Evolutionary conservation across 2,113 vertebrate species (phyloP).

Genomic region (Galemys pyrenaicus): DNA sequence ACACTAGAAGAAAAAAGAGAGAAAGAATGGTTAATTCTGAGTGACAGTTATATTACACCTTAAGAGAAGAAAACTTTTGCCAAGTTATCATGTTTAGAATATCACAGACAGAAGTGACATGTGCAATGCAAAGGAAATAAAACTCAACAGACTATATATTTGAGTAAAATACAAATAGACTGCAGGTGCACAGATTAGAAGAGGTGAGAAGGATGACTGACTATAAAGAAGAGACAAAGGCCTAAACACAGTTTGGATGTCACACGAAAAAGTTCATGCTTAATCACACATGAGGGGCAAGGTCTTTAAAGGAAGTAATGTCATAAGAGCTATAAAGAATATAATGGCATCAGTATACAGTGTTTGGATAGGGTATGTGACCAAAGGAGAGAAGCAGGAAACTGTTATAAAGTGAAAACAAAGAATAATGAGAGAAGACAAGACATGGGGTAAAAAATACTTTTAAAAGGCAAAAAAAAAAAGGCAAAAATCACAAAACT

Average conservation of each 20-base stretch:
- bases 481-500: slow-evolving; percentile 20
- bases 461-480: not conserved
- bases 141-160: not conserved
- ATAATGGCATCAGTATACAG: not conserved
- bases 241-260: not conserved
- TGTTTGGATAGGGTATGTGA: not conserved
- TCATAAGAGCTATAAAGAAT: not conserved
- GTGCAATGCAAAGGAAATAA: slow-evolving; percentile 28
- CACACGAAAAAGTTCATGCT: not conserved
- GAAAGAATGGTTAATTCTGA: not conserved
- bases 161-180: not conserved
- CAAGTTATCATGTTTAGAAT: slow-evolving; percentile 12
- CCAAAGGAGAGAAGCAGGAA: not conserved
- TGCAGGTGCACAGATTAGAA: not conserved
- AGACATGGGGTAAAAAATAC: not conserved
- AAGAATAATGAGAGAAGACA: slow-evolving; percentile 28
- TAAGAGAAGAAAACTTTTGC: not conserved
- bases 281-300: not conserved
- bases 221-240: not conserved
- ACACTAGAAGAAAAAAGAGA: not conserved
- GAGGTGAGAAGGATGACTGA: not conserved
- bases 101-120: not conserved
- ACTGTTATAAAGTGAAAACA: not conserved
- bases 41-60: not conserved
- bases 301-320: not conserved